These are phyloP conservation scores for Aelia acuminata DNA, from an alignment of 2,888 invertebrate species.

Conservation along the genomic window DNA sequence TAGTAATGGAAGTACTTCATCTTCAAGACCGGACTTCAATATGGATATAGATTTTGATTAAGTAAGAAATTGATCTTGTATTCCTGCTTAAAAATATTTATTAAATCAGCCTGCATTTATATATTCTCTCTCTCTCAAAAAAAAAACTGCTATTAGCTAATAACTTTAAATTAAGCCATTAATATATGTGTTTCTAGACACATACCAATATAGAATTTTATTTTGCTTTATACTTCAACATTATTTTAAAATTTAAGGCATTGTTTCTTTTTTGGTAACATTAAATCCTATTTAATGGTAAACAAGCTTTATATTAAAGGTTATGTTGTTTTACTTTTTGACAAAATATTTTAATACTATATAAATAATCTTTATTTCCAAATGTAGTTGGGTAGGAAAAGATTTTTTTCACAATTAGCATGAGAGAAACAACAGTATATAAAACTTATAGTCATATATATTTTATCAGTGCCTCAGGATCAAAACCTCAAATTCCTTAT, in stretches of 20 bases:
- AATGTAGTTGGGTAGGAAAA: neutral
- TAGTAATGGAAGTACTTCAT: constrained; percentile 63
- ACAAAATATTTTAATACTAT: neutral
- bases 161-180: too few species aligned
- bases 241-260: too few species aligned
- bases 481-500: neutral
- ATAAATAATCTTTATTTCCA: neutral
- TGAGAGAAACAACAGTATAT: neutral
- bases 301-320: too few species aligned
- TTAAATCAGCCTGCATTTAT: neutral
- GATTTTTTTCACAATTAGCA: neutral
- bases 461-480: neutral
- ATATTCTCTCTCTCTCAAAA: too few species aligned
- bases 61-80: constrained; percentile 21
- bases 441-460: neutral
- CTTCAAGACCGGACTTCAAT: constrained; percentile 65
- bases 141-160: too few species aligned
- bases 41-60: constrained; percentile 66
- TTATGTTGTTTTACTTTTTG: too few species aligned
- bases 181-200: too few species aligned
- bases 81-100: neutral
- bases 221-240: too few species aligned
- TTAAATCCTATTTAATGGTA: too few species aligned
- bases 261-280: too few species aligned
- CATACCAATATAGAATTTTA: too few species aligned